Evolutionary conservation across 2,797 vertebrate genomes (phyloP), one percentile per base, ranked within the genome.

Genomic region (Hydrocynus forskahlii): DNA sequence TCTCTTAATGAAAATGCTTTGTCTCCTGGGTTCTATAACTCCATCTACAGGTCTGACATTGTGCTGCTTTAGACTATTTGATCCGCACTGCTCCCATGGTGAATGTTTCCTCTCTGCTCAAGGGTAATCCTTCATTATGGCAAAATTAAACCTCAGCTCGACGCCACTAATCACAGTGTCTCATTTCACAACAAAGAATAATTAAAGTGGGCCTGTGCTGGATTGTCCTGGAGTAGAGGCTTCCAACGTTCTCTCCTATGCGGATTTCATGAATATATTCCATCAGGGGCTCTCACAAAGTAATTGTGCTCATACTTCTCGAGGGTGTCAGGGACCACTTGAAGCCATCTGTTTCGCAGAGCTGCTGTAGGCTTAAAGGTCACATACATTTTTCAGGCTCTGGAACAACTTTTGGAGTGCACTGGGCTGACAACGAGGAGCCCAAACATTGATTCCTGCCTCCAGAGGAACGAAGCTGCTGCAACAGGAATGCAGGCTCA

Each of bases 221-320:
- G 67, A 81, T 48, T 54, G 64, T 57, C 55, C 25, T 75, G 73
- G 70, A 70, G 66, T 76, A 54, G 12, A 40, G 1, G 14, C 35
- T 70, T 62, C 25, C 73, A 62, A 76, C 52, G 40, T 4, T 43
- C 38, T 12, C 19, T 54, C 19, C 67, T 40, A 25, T 25, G 25
- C 13, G 35, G 29, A 76, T 48, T 76, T 76, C 73, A 81, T 76
- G 73, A 81, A 81, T 69, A 81, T 63, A 76, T 81, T 60, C 38
- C 38, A 75, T 14, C n/a, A 52, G 72, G 55, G 55, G 25, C 19
- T 55, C 50, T 57, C 16, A 4, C 35, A 21, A 12, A 75, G 55
- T 75, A 75, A 75, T 75, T 60, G n/a, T 19, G 1, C 55, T 59
- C 72, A 60, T 75, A 45, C 72, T 75, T 75, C 72, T 60, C 17